Evolutionary conservation across 2,888 invertebrate species (phyloP).

Genomic region (Caenorhabditis auriculariae): DNA sequence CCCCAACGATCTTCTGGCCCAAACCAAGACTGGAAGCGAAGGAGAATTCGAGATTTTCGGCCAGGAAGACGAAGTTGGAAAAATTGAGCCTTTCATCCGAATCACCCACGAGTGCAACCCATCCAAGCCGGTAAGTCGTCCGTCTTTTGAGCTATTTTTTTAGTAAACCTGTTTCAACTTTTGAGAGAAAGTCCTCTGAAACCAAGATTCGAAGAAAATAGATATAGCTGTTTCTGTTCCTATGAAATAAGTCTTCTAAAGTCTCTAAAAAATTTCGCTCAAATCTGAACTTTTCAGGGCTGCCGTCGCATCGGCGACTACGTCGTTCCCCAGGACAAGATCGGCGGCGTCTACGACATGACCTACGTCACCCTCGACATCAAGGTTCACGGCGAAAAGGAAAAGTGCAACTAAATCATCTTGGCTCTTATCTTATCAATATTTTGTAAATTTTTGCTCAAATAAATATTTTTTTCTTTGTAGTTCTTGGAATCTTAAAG

Average conservation of each 20-base stretch:
- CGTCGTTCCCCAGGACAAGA: slow-evolving; percentile 37
- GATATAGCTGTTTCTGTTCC: too few species aligned
- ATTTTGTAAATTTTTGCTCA: too few species aligned
- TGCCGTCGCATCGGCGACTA: slow-evolving; percentile 39
- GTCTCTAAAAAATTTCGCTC: too few species aligned
- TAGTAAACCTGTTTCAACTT: too few species aligned
- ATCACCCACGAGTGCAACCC: slow-evolving; percentile 44
- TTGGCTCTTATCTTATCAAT: too few species aligned
- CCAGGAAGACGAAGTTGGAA: slow-evolving; percentile 44
- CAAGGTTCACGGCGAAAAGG: slow-evolving; percentile 49
- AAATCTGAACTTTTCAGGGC: too few species aligned
- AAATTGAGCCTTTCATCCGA: slow-evolving; percentile 42
- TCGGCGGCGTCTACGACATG: slow-evolving; percentile 47
- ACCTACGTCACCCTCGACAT: slow-evolving; percentile 48
- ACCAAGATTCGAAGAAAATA: too few species aligned
- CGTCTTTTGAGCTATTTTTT: too few species aligned
- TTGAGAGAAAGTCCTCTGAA: too few species aligned
- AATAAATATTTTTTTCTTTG: too few species aligned
- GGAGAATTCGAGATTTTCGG: slow-evolving; percentile 44
- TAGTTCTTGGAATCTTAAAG: too few species aligned
- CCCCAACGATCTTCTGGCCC: slow-evolving; percentile 44
- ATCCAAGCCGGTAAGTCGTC: slow-evolving; percentile 32
- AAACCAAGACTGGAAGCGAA: slow-evolving; percentile 36
- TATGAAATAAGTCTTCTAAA: too few species aligned
- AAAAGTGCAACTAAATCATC: slow-evolving; percentile 36